Conservation (phyloP, 2,888 invertebrate genomes). For the Napeogenes sylphis region DNA sequence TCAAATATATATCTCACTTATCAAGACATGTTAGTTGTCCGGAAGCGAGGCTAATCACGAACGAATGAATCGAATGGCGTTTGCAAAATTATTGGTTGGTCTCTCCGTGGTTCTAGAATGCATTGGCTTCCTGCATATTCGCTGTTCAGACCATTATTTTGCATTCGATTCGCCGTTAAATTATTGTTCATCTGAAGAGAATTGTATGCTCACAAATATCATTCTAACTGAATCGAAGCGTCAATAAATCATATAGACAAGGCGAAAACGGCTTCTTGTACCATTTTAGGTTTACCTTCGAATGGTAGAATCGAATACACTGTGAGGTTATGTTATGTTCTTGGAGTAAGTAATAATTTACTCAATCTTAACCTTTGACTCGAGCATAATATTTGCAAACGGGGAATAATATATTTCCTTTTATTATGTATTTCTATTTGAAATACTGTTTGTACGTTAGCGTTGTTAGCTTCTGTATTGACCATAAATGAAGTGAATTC, state of each 20-base stretch:
- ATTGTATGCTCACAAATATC: conserved; percentile 25
- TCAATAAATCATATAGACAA: conserved; percentile 5
- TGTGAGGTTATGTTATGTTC: conserved; percentile 1
- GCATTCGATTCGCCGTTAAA: conserved; percentile 44
- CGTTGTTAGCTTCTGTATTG: too few relatives aligned
- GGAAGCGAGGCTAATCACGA: conserved; percentile 48
- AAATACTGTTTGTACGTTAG: not conserved
- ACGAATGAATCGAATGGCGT: conserved; percentile 46
- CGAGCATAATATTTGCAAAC: not conserved
- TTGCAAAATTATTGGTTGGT: conserved; percentile 54
- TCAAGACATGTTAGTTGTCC: conserved; percentile 29
- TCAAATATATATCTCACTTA: not conserved
- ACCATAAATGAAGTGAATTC: not conserved
- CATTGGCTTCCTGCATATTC: conserved; percentile 43
- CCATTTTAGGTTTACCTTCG: conserved; percentile 1
- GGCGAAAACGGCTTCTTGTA: conserved; percentile 7
- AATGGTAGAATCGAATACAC: not conserved
- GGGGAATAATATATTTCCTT: conserved; percentile 1
- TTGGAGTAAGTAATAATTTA: conserved; percentile 1
- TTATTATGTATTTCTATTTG: conserved; percentile 3
- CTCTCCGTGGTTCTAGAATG: conserved; percentile 46
- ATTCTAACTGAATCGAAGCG: conserved; percentile 14
- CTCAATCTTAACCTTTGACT: conserved; percentile 7
- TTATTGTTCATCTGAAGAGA: conserved; percentile 40
- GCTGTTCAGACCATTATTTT: conserved; percentile 43